Conservation (phyloP, 2,888 invertebrate genomes). For the Esperia sulphurella region DNA sequence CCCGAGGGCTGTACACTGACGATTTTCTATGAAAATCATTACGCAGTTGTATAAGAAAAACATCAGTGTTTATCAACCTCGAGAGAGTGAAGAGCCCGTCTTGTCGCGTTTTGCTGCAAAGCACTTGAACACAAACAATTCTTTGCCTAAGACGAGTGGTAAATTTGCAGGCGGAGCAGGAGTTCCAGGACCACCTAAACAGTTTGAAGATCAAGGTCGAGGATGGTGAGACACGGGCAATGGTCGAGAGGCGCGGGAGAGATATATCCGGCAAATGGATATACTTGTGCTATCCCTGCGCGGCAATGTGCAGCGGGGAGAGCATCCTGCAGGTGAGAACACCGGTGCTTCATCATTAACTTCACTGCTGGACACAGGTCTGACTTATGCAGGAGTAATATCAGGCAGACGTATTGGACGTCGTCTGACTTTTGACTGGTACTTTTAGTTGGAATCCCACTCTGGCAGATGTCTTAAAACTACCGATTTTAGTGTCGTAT, state of each 20-base stretch:
- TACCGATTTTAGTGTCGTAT: too few relatives aligned
- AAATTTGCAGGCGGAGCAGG: slow-evolving; percentile 56
- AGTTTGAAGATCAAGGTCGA: slow-evolving; percentile 68
- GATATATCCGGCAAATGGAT: slow-evolving; percentile 67
- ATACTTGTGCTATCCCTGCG: slow-evolving; percentile 75
- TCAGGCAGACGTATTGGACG: too few relatives aligned
- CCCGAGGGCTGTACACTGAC: too few relatives aligned
- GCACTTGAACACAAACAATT: background rate
- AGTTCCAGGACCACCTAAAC: slow-evolving; percentile 63
- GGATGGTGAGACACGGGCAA: slow-evolving; percentile 58
- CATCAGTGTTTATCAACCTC: background rate
- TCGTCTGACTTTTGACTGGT: too few relatives aligned
- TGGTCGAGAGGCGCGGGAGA: slow-evolving; percentile 68
- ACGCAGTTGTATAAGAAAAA: background rate
- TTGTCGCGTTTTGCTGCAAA: too few relatives aligned
- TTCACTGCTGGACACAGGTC: too few relatives aligned
- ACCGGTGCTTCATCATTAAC: too few relatives aligned
- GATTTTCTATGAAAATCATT: slow-evolving; percentile 1
- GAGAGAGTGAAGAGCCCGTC: background rate
- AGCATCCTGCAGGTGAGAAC: slow-evolving; percentile 54
- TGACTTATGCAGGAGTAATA: background rate
- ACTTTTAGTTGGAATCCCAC: too few relatives aligned
- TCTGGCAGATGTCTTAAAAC: too few relatives aligned
- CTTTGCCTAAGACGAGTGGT: background rate
- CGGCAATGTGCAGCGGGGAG: slow-evolving; percentile 69